These are phyloP conservation scores for Lochmaea capreae DNA, from an alignment of 2,888 invertebrate genomes.

Conservation along the genomic window DNA sequence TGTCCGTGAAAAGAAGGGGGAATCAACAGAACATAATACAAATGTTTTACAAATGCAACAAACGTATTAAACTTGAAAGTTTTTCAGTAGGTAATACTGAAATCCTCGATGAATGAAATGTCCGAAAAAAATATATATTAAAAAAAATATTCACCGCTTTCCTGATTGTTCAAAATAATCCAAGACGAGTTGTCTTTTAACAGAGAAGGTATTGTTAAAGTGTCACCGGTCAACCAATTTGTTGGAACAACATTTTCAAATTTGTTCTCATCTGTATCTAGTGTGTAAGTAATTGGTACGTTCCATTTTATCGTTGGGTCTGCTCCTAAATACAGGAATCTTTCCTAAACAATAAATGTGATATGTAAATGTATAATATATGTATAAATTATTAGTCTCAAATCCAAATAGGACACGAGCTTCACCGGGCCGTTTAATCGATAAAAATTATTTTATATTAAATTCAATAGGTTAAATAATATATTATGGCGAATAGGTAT, in stretches of 20 bases:
- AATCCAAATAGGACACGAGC: no score
- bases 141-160: slow-evolving; percentile 42
- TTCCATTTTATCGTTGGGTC: slow-evolving; percentile 59
- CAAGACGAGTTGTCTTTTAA: slow-evolving; percentile 40
- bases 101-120: background rate
- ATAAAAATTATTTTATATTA: no score
- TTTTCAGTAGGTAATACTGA: no score
- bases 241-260: slow-evolving; percentile 61
- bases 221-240: slow-evolving; percentile 54
- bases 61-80: no score
- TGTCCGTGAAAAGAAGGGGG: no score
- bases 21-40: no score
- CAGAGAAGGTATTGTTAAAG: slow-evolving; percentile 24
- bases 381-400: no score
- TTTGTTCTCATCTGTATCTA: slow-evolving; percentile 59
- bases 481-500: no score
- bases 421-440: no score
- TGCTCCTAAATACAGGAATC: slow-evolving; percentile 44
- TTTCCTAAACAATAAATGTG: slow-evolving; percentile 41
- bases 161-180: slow-evolving; percentile 52
- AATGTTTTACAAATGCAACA: no score
- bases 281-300: slow-evolving; percentile 69
- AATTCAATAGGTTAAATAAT: no score
- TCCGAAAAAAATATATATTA: background rate
- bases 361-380: background rate